Conservation (phyloP, 1,140 invertebrate species). For the Argopecten irradians region DNA sequence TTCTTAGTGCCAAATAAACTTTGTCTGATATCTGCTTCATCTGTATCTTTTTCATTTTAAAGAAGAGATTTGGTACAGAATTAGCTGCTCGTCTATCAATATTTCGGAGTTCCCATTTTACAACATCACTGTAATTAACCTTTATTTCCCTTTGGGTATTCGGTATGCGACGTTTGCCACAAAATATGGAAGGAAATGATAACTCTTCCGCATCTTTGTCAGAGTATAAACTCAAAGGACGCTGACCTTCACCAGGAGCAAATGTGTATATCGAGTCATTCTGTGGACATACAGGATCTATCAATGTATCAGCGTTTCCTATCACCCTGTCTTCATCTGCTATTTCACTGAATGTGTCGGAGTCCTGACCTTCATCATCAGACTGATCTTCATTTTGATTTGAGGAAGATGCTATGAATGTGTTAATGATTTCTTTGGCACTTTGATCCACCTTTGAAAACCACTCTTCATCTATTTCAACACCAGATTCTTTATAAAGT, state of each 20-base stretch:
- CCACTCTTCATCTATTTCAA: not conserved
- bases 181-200: constrained; percentile 54
- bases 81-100: constrained; percentile 45
- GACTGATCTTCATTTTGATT: too few species aligned
- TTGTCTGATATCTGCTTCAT: constrained; percentile 50
- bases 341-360: too few species aligned
- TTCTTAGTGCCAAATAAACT: constrained; percentile 48
- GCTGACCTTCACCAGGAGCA: too few species aligned
- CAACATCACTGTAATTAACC: constrained; percentile 50
- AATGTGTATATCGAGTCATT: too few species aligned
- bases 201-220: constrained; percentile 45
- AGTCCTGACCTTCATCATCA: not conserved
- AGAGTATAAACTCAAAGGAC: too few species aligned
- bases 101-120: constrained; percentile 49
- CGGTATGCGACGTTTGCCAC: constrained; percentile 41
- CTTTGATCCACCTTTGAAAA: not conserved
- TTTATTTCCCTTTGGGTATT: constrained; percentile 42
- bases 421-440: too few species aligned
- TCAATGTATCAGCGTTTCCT: too few species aligned
- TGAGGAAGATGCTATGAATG: not conserved
- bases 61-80: constrained; percentile 55
- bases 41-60: constrained; percentile 57
- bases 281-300: too few species aligned
- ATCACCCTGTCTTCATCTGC: not conserved
- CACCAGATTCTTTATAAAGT: constrained; percentile 16